phyloP scores from a whole-genome alignment of 2,113 vertebrate genomes.

The Nyctibius bracteatus region DNA sequence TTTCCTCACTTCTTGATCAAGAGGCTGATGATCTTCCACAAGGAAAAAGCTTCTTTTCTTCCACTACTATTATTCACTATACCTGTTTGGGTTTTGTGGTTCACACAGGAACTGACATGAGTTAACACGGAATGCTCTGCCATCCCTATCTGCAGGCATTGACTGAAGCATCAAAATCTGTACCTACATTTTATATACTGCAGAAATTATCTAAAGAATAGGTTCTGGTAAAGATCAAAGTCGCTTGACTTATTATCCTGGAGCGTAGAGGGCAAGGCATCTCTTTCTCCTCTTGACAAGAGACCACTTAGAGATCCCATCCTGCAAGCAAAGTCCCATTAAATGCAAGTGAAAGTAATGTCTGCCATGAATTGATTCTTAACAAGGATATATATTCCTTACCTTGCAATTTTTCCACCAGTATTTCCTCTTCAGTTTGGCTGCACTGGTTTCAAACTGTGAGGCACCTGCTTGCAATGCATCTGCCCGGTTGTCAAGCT shows the following conservation, averaged over 20 bases:
- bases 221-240: not conserved
- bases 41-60: not conserved
- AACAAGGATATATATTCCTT: not conserved
- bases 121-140: not conserved
- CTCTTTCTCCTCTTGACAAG: not conserved
- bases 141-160: not conserved
- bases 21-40: not conserved
- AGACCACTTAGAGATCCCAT: not conserved
- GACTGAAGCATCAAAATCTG: not conserved
- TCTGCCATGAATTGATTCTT: not conserved
- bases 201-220: not conserved
- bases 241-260: not conserved
- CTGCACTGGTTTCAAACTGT: constrained; percentile 78
- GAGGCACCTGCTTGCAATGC: constrained; percentile 71
- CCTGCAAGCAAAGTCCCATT: not conserved
- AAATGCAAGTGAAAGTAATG: not conserved
- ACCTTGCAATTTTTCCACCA: constrained; percentile 97
- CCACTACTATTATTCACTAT: not conserved
- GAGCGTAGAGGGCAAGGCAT: not conserved
- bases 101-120: not conserved
- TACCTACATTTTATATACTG: not conserved
- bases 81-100: not conserved
- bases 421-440: constrained; percentile 90
- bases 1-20: not conserved
- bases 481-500: constrained; percentile 72